Percentiles rank a stretch among this genome's conserved stretches.
Evolutionary conservation across 2,888 invertebrate genomes (phyloP).

Genomic region (Adineta ricciae): DNA sequence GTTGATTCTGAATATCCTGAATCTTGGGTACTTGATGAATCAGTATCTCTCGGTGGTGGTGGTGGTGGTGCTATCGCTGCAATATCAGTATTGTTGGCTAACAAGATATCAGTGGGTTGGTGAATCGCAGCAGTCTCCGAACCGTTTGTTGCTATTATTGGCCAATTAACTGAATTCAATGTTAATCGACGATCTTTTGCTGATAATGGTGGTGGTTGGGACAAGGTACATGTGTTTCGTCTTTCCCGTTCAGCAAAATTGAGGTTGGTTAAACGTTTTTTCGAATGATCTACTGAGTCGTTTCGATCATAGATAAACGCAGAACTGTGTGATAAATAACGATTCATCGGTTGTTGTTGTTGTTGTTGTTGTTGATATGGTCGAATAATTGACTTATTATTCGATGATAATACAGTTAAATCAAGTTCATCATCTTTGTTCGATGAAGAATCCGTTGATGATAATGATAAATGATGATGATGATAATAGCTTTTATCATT

Average conservation of each 20-base stretch:
- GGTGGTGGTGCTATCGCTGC: too few relatives aligned
- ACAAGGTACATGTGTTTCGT: constrained; percentile 6
- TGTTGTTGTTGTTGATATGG: not conserved
- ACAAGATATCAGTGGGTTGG: not conserved
- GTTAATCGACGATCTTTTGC: constrained; percentile 2
- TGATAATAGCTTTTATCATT: not conserved
- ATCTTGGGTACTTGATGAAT: constrained; percentile 21
- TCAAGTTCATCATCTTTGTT: constrained; percentile 8
- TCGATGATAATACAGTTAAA: not conserved
- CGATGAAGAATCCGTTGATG: not conserved
- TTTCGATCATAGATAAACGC: not conserved
- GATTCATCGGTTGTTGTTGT: not conserved
- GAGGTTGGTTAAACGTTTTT: not conserved
- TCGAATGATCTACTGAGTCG: not conserved
- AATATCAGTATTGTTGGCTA: not conserved
- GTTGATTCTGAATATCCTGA: constrained; percentile 16
- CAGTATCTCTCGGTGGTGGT: not conserved
- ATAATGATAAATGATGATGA: not conserved
- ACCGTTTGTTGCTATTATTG: not conserved
- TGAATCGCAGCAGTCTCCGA: not conserved
- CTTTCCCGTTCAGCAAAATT: not conserved
- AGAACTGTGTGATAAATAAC: constrained; percentile 6
- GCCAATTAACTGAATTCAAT: not conserved
- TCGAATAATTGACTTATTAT: not conserved
- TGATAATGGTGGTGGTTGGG: not conserved